Conservation (phyloP, 2,113 vertebrate species). For the Craseonycteris thonglongyai region DNA sequence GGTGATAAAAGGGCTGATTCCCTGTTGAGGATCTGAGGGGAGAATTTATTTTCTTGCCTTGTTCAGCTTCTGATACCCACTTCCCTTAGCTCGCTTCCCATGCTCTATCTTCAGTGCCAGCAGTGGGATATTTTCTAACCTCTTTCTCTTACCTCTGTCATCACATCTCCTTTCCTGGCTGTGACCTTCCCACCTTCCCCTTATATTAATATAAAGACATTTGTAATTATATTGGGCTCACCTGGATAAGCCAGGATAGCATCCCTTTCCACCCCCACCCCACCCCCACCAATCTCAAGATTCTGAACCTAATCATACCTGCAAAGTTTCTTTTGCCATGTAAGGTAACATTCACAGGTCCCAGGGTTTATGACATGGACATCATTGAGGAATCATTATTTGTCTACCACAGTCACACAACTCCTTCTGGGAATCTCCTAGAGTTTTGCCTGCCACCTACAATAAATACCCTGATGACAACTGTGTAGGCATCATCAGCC, state of each 20-base stretch:
- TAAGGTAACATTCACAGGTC: background rate
- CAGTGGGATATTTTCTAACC: background rate
- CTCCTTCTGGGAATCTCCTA: background rate
- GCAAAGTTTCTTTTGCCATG: background rate
- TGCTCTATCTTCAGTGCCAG: background rate
- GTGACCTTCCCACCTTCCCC: background rate
- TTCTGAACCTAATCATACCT: background rate
- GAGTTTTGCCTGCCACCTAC: background rate
- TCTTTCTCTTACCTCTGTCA: background rate
- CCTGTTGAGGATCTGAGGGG: background rate
- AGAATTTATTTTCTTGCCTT: background rate
- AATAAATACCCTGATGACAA: background rate
- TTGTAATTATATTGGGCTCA: background rate
- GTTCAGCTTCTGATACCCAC: background rate
- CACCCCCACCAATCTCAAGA: too few relatives aligned
- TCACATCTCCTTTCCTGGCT: background rate
- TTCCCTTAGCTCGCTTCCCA: background rate
- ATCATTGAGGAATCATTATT: background rate
- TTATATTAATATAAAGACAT: background rate
- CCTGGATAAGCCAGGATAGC: background rate
- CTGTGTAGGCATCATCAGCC: background rate
- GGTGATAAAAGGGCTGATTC: background rate
- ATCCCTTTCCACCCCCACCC: too few relatives aligned
- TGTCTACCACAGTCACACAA: background rate
- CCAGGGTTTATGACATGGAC: background rate